These are phyloP conservation scores for Notiomystis cincta DNA, from an alignment of 2,113 vertebrate genomes.

Conservation along the genomic window DNA sequence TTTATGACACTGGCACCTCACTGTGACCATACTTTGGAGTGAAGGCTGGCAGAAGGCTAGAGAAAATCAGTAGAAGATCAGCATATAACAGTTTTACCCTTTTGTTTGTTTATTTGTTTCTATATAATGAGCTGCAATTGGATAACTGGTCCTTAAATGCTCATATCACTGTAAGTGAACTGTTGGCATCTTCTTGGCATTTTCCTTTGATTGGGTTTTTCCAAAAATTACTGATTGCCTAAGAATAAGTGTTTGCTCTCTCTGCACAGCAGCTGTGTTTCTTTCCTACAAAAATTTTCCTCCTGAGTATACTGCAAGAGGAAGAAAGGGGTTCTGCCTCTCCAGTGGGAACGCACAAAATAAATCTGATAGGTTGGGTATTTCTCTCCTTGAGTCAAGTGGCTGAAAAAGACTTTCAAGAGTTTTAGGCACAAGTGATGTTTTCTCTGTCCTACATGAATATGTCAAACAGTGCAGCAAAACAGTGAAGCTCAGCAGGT, in stretches of 20 bases:
- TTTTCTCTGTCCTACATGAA: neutral
- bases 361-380: neutral
- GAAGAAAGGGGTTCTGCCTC: neutral
- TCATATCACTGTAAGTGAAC: neutral
- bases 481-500: neutral
- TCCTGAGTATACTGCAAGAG: neutral
- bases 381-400: neutral
- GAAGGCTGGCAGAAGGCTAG: neutral
- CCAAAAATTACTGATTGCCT: fast-evolving
- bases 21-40: neutral
- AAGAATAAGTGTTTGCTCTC: neutral
- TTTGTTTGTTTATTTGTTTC: too few relatives aligned
- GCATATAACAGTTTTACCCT: neutral
- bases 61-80: neutral
- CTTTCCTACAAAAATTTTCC: neutral
- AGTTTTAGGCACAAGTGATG: neutral
- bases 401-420: neutral
- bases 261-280: neutral
- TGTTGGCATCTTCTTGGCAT: neutral
- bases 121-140: neutral
- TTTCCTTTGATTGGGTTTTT: neutral
- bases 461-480: neutral
- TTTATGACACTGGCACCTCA: neutral
- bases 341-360: neutral
- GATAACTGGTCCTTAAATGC: neutral